phyloP scores from a whole-genome alignment of 37 sponge, comb jelly and placozoan species.

The Ianthella basta region DNA sequence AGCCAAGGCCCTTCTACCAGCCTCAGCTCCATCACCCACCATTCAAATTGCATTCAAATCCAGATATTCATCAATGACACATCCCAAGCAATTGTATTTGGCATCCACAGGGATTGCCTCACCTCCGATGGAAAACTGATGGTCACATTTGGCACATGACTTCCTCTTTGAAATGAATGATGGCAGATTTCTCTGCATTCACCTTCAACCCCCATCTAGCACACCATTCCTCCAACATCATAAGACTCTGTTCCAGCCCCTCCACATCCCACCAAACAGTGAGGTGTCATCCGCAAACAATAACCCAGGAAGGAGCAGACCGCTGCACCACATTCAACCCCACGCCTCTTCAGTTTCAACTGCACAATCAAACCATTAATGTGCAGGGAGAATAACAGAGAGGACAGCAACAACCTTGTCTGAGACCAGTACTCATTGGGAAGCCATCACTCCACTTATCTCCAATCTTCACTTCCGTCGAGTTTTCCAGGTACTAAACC shows the following conservation, averaged over 20 bases:
- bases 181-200: constrained; percentile 12
- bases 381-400: constrained; percentile 1
- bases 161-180: constrained; percentile 27
- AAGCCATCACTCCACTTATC: background rate
- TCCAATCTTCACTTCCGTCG: background rate
- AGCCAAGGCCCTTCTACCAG: too few relatives aligned
- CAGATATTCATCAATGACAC: too few relatives aligned
- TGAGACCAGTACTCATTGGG: constrained; percentile 3
- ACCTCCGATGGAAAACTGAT: too few relatives aligned
- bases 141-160: background rate
- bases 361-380: background rate
- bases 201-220: background rate
- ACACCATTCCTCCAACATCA: constrained; percentile 35
- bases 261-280: constrained; percentile 5
- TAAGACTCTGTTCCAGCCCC: background rate
- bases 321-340: constrained; percentile 5
- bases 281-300: constrained; percentile 9
- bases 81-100: too few relatives aligned
- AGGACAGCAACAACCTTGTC: constrained; percentile 2
- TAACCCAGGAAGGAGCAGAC: background rate
- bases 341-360: background rate
- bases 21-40: too few relatives aligned
- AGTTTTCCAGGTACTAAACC: background rate
- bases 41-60: too few relatives aligned
- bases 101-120: too few relatives aligned